Evolutionary conservation across 2,113 vertebrate species (phyloP).

Genomic region (Felis chaus): DNA sequence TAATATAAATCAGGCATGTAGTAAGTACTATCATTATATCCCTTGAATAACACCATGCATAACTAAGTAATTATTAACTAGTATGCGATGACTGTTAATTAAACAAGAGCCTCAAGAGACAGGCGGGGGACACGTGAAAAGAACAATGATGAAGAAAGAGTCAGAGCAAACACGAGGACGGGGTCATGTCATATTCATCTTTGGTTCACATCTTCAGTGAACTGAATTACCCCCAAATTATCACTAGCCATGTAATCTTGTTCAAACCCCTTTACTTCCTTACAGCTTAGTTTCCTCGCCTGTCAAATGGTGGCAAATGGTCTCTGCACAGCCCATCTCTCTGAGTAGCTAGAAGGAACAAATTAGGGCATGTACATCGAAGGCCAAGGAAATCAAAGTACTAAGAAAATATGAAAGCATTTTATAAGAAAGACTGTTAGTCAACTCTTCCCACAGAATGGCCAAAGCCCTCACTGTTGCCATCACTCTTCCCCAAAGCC

Average conservation of each 20-base stretch:
- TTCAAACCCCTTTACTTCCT: not conserved
- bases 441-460: not conserved
- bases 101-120: slow-evolving; percentile 12
- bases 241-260: not conserved
- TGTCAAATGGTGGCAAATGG: not conserved
- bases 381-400: not conserved
- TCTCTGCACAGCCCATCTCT: not conserved
- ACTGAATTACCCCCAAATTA: not conserved
- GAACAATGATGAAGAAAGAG: not conserved
- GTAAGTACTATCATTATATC: not conserved
- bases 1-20: not conserved
- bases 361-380: not conserved
- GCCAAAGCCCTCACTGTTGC: not conserved
- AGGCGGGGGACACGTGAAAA: not conserved
- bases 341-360: not conserved
- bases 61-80: not conserved
- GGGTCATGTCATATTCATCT: not conserved
- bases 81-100: not conserved
- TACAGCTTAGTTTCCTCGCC: not conserved
- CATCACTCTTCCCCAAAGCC: not conserved
- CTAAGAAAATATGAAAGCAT: not conserved
- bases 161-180: not conserved
- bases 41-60: not conserved
- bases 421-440: not conserved
- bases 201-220: not conserved